A percentile compares a stretch with the other conserved stretches of the same genome.
phyloP scores from a whole-genome alignment of 2,113 vertebrate genomes.

The Mirounga angustirostris region DNA sequence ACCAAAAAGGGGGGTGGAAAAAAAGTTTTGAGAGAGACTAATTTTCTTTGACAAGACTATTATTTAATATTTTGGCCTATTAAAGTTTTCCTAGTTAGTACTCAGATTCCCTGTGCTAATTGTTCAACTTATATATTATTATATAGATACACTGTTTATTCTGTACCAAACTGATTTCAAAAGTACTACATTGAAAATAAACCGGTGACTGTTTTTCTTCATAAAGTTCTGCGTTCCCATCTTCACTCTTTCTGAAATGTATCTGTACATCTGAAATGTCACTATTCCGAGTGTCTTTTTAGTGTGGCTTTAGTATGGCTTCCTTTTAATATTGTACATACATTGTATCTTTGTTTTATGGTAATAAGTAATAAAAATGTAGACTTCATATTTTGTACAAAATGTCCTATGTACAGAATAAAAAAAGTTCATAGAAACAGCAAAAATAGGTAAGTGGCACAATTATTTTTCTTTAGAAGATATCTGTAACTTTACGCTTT shows the following conservation, averaged over 20 bases:
- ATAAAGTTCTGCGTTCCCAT: slow-evolving; percentile 90
- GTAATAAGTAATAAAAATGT: slow-evolving; percentile 98
- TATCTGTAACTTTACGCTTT: slow-evolving; percentile 88
- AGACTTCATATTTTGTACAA: slow-evolving; percentile 99
- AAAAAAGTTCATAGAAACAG: slow-evolving; percentile 90
- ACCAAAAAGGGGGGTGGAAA: slow-evolving; percentile 85
- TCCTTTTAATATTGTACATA: slow-evolving; percentile 98
- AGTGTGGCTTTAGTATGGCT: slow-evolving; percentile 94
- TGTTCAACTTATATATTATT: slow-evolving; percentile 77
- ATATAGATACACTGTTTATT: slow-evolving; percentile 78
- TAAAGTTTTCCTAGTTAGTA: slow-evolving; percentile 78
- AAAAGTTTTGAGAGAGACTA: slow-evolving; percentile 64
- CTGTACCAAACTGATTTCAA: slow-evolving; percentile 82
- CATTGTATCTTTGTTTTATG: slow-evolving; percentile 98
- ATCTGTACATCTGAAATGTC: slow-evolving; percentile 89
- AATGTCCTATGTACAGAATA: slow-evolving; percentile 96
- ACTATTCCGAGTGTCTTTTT: slow-evolving; percentile 95
- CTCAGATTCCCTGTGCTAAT: slow-evolving; percentile 79
- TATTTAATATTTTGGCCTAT: slow-evolving; percentile 79
- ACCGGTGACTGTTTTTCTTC: slow-evolving; percentile 91
- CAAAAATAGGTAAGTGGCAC: slow-evolving; percentile 91
- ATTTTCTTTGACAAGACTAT: slow-evolving; percentile 76
- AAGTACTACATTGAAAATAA: slow-evolving; percentile 72
- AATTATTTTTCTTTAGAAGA: slow-evolving; percentile 90
- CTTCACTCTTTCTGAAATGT: slow-evolving; percentile 88